Base-by-base conservation (phyloP, 2,113 vertebrate genomes). In the Bufo bufo region DNA sequence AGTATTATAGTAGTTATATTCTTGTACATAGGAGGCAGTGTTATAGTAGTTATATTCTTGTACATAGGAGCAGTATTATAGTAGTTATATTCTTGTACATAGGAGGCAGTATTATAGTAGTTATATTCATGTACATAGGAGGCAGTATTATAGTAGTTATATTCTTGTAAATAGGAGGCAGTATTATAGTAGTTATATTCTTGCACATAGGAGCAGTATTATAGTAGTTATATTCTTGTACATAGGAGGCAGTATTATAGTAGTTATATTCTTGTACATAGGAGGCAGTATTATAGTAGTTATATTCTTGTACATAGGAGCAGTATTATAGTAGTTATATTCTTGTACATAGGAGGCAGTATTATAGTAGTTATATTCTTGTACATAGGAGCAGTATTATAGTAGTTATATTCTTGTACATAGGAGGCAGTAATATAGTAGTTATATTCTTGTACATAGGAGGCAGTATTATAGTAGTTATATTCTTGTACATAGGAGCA, bases 1-100 rank as follows among this genome's bases (percentile, higher is more conserved):
- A 69, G 65, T 69, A 69, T 69, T 69, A 33, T 69, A 69, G n/a
- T 33, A 69, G 65, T 33, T 33, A 69, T 69, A 69, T 69, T 69
- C 66, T 69, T 69, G 66, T 72, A 14, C 33, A 72, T 16, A 45
- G 69, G 69, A 45, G 10, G 33, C 33, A 10, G 69, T 72, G 14
- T 72, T 72, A 72, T 45, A 72, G 69, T 45, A 72, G 63, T n/a
- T 66, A 72, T 45, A 45, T 72, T 72, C 33, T 45, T 72, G 66
- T 23, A 23, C 23, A 69, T 69, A 69, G n/a, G 66, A 2, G 66
- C 66, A 69, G 66, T 33, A 69, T 69, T 69, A 69, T 69, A 69
- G 66, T 69, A 20, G n/a, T 33, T 69, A 69, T 33, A 69, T 43
- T 33, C 66, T 33, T 69, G 66, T 69, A 69, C 11, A 69, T 23